Percentiles rank a stretch among this genome's conserved stretches.
Evolutionary conservation across 2,113 vertebrate genomes (phyloP).

Genomic region (Oriolus oriolus): DNA sequence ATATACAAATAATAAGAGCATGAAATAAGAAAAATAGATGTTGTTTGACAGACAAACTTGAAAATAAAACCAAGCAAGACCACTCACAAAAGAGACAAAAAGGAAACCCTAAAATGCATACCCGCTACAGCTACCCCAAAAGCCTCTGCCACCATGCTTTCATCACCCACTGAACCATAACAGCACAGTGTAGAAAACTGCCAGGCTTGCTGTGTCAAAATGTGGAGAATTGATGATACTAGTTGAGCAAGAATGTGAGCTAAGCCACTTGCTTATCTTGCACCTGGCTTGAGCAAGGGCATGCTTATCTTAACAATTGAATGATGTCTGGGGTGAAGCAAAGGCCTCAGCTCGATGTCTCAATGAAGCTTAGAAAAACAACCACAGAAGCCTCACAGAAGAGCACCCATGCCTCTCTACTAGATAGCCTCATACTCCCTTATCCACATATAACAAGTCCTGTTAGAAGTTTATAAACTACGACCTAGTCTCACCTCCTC

Average conservation of each 20-base stretch:
- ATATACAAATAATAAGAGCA: neutral
- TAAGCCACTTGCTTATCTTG: neutral
- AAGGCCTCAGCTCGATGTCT: neutral
- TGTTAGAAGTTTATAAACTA: neutral
- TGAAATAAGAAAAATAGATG: neutral
- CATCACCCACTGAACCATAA: neutral
- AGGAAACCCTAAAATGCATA: neutral
- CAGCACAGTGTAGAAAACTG: neutral
- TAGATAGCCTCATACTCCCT: neutral
- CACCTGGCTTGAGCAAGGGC: neutral
- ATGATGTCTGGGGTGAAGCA: neutral
- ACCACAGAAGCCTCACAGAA: neutral
- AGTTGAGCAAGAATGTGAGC: neutral
- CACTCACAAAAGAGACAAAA: neutral
- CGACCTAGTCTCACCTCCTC: neutral
- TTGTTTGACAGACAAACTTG: neutral
- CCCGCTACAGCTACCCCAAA: neutral
- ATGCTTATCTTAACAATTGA: neutral
- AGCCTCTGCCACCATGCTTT: fast-evolving
- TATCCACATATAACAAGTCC: neutral
- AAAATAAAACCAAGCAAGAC: neutral
- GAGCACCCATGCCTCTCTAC: neutral
- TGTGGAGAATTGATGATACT: neutral
- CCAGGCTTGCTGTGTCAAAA: neutral
- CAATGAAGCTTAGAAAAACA: neutral